Conservation (phyloP, 2,113 vertebrate species). For the Argyrosomus japonicus region DNA sequence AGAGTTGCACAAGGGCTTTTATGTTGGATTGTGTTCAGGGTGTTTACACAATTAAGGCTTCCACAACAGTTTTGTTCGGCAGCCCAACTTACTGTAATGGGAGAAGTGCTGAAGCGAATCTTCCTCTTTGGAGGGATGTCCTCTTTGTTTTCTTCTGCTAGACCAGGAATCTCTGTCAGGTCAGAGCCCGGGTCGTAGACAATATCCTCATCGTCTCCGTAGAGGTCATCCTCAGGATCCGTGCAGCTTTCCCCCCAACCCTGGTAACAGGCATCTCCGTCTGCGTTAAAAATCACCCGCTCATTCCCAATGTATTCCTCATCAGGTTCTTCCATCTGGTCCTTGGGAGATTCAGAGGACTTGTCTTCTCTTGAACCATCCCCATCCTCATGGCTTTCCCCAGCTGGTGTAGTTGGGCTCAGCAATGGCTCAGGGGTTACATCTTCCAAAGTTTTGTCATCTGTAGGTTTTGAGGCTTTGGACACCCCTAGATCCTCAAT, state of each 20-base stretch:
- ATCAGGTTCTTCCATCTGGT: conserved; percentile 67
- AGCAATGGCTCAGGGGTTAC: conserved; percentile 38
- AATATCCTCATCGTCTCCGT: conserved; percentile 91
- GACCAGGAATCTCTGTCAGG: conserved; percentile 90
- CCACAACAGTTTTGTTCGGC: conserved; percentile 23
- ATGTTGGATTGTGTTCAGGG: conserved; percentile 42
- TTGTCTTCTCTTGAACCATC: conserved; percentile 58
- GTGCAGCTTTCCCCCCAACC: conserved; percentile 96
- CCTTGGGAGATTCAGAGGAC: conserved; percentile 49
- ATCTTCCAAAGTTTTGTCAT: conserved; percentile 58
- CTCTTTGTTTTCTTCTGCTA: conserved; percentile 92
- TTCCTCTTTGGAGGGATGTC: conserved; percentile 92
- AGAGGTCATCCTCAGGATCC: conserved; percentile 92
- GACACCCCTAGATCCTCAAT: conserved; percentile 58
- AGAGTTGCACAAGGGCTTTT: conserved; percentile 50
- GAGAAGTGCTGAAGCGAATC: conserved; percentile 93
- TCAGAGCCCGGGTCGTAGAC: conserved; percentile 92
- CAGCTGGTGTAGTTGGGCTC: conserved; percentile 13
- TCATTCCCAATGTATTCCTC: conserved; percentile 83
- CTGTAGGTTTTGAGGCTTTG: conserved; percentile 48
- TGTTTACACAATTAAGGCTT: conserved; percentile 47
- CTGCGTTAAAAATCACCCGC: conserved; percentile 84
- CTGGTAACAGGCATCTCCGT: conserved; percentile 92
- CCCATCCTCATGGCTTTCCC: conserved; percentile 52
- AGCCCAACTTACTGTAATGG: conserved; percentile 91